Evolutionary conservation across 2,888 invertebrate genomes (phyloP).

Genomic region (Cyaniris semiargus): DNA sequence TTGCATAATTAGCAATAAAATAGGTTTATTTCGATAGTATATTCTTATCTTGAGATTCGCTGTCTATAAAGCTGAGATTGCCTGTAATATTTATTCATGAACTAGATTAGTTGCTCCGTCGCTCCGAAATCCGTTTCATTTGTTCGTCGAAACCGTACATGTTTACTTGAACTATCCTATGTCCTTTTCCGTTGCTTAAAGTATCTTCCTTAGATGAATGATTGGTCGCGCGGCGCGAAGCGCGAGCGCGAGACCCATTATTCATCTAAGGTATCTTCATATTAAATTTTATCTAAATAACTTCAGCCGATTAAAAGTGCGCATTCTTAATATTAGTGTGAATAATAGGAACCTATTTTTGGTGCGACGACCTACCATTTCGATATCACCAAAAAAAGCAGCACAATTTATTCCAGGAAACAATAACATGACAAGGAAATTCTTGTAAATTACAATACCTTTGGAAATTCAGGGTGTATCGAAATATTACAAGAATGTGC

Average conservation of each 20-base stretch:
- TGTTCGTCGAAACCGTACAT: neutral
- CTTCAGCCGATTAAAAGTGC: neutral
- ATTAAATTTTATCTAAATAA: too few relatives aligned
- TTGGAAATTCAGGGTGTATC: constrained; percentile 17
- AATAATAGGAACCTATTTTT: neutral
- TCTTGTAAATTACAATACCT: constrained; percentile 4
- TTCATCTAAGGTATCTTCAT: too few relatives aligned
- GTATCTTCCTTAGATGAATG: too few relatives aligned
- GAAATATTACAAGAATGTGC: constrained; percentile 27
- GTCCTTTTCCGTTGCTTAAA: neutral
- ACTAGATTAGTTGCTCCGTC: neutral
- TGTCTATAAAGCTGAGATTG: constrained; percentile 2
- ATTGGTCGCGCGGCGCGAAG: too few relatives aligned
- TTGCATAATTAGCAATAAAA: constrained; percentile 25
- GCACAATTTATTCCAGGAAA: neutral
- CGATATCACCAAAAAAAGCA: neutral
- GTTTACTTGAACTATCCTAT: too few relatives aligned
- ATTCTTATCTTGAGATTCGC: constrained; percentile 9
- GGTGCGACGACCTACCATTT: neutral
- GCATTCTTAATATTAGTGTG: neutral
- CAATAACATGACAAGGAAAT: neutral
- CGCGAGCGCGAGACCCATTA: too few relatives aligned
- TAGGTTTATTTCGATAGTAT: constrained; percentile 8
- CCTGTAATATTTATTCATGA: constrained; percentile 7
- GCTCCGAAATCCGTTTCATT: neutral